Evolutionary conservation across 2,113 vertebrate species (phyloP), one percentile per base, ranked within the genome.

Genomic region (Plectropomus leopardus): DNA sequence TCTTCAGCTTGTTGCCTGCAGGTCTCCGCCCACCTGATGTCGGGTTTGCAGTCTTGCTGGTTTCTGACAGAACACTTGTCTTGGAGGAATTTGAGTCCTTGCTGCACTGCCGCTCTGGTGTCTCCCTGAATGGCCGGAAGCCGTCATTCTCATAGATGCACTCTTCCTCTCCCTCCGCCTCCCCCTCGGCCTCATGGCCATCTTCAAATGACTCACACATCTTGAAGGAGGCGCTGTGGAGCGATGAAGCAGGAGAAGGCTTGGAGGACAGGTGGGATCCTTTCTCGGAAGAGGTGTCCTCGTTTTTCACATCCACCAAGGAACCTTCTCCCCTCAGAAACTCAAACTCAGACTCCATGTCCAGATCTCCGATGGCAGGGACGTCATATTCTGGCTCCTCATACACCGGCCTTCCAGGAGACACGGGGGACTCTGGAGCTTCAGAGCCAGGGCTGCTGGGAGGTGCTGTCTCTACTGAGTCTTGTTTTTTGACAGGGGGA

Each of bases 301-400:
- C 92, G 65, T 70, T 87, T 76, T 92, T 94, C 42, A 26, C 69
- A 44, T 93, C 92, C 51, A 92, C 89, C 73, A 93, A 82, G 36
- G 92, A 93, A 70, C 76, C 76, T 70, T 86, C 91, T 40, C 89
- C 92, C 30, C 92, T 86, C 63, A 94, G 83, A 61, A 94, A 94
- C 86, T 93, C 93, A 90, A 94, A 94, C 82, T 94, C 93, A 48
- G 93, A 93, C 78, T 93, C 93, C 66, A 94, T 24, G 44, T 94
- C 93, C 54, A 94, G 77, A 86, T 94, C 93, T 0, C 97, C 97
- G 64, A 99, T 96, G 28, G 98, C 97, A 14, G 98, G 98, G 32
- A 99, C 95, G 78, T 99, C 98, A 66, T 99, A 99, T 78, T 99
- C 98, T 3, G 98, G 98, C 77, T 99, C 98, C 85, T 99, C 98